Base-by-base conservation (phyloP, 2,888 invertebrate genomes). In the Temnothorax ravouxi region DNA sequence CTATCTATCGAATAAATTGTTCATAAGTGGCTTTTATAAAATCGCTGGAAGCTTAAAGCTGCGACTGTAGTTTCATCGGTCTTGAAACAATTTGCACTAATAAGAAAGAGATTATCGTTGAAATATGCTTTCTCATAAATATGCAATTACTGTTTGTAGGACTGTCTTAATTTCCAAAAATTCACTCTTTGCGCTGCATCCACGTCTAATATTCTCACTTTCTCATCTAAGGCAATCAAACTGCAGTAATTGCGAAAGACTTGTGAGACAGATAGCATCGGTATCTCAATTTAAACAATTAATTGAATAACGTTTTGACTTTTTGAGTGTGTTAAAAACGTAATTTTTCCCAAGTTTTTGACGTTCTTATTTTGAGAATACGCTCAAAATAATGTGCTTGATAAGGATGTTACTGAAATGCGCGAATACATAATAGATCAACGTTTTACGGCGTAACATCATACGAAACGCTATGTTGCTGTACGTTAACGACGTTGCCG, bases 401-500 rank as follows among this genome's bases (percentile, higher is more conserved):
- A 62, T 9, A 18, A 6, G 25, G 11, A 61, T 11, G 34, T n/a
- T 29, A n/a, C 29, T 34, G 34, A 61, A 21, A 47, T 34, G 34
- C 8, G 18, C 29, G 41, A 56, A 64, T 79, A 29, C 18, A 13
- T 79, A n/a, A 29, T 2, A 50, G n/a, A n/a, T n/a, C 18, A 72
- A 66, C 62, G 29, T 64, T 74, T 56, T 41, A 5, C 18, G 66
- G 29, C 75, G 38, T 66, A 81, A 61, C 41, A 29, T 76, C 50
- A 66, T 5, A 34, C 59, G 41, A 2, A 13, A 54, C 52, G 61
- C 38, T 3, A 21, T 3, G 62, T 11, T 47, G 2, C 15, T 66
- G 47, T 3, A 38, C 4, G 66, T n/a, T n/a, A n/a, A n/a, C n/a
- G n/a, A n/a, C n/a, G n/a, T n/a, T n/a, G n/a, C 41, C 64, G 59